Conservation (phyloP, 2,113 vertebrate species). For the Solea solea region DNA sequence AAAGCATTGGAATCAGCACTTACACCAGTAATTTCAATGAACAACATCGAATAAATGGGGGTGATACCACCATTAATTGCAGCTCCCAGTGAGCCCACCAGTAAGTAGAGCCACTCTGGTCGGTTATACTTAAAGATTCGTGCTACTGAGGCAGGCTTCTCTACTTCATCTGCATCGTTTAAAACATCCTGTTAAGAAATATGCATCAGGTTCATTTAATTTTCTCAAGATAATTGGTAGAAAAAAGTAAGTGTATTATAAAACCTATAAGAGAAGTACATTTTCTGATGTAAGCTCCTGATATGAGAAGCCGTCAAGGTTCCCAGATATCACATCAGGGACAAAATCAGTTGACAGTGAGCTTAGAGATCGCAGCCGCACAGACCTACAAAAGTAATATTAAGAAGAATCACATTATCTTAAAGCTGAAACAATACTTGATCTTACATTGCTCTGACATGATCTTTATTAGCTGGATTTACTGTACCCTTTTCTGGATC, state of each 20-base stretch:
- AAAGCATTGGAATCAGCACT: background rate
- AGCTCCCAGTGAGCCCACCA: conserved; percentile 81
- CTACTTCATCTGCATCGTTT: conserved; percentile 6
- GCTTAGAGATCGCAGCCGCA: conserved; percentile 69
- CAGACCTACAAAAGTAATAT: conserved; percentile 62
- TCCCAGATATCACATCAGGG: conserved; percentile 55
- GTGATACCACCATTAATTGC: conserved; percentile 77
- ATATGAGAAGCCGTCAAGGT: conserved; percentile 32
- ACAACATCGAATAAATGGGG: conserved; percentile 80
- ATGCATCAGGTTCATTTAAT: background rate
- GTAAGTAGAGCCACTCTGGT: conserved; percentile 82
- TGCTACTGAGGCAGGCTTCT: conserved; percentile 70
- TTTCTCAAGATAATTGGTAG: background rate
- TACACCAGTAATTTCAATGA: conserved; percentile 84
- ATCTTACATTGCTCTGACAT: background rate
- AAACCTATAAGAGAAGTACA: conserved; percentile 35
- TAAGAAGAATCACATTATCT: background rate
- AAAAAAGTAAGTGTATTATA: background rate
- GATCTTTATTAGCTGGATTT: background rate
- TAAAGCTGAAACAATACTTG: background rate
- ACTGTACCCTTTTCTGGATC: conserved; percentile 69
- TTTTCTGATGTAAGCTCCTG: conserved; percentile 6
- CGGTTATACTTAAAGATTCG: conserved; percentile 82
- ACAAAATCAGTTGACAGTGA: conserved; percentile 53
- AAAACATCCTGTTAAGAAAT: background rate